These are phyloP conservation scores for Aldrovandia affinis DNA, from an alignment of 2,797 vertebrate genomes.

Conservation along the genomic window DNA sequence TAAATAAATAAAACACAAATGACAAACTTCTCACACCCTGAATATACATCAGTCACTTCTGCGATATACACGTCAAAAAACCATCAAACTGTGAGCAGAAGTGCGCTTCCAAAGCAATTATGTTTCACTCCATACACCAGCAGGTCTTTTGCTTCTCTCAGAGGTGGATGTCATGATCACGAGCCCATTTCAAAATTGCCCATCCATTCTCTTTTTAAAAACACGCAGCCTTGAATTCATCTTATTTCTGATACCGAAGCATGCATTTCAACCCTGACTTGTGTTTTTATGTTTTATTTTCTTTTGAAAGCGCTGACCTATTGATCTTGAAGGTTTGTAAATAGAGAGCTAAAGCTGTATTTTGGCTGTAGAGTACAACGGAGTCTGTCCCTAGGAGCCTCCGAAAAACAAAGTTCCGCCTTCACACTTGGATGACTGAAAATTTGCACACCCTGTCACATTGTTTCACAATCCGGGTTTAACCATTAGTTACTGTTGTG, in stretches of 20 bases:
- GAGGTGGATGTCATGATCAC: constrained; percentile 2
- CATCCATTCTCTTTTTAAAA: background rate
- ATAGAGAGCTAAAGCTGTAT: background rate
- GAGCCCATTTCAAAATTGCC: background rate
- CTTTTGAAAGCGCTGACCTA: background rate
- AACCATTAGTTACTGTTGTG: no score
- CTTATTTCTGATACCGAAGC: background rate
- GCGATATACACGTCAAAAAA: background rate
- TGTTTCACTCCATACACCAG: background rate
- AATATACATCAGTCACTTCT: no score
- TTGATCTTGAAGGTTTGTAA: background rate
- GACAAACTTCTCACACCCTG: no score
- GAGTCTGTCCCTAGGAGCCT: background rate
- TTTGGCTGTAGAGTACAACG: background rate
- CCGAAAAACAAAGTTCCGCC: background rate
- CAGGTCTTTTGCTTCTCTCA: background rate
- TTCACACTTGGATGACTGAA: no score
- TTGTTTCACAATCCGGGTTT: no score
- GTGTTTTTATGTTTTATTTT: background rate
- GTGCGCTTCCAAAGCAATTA: background rate
- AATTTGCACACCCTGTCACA: no score
- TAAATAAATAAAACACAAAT: no score
- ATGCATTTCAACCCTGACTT: background rate
- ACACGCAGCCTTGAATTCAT: background rate
- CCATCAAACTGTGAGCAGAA: background rate